Evolutionary conservation across 2,888 invertebrate species (phyloP).

Genomic region (Orthosia gothica): DNA sequence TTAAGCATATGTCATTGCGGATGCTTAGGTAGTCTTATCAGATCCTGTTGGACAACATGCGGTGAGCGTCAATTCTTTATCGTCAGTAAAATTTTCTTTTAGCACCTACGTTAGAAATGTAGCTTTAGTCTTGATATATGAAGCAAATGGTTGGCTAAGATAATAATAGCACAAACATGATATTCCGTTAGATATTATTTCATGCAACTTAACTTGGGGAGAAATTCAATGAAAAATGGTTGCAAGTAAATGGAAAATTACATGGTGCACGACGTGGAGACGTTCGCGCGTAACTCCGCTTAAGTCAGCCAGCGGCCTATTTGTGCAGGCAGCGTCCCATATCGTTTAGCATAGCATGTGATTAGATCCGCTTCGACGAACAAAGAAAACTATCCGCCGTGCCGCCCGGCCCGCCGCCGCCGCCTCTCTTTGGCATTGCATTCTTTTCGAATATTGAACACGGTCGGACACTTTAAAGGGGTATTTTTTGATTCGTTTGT

Average conservation of each 20-base stretch:
- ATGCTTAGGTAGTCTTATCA: constrained; percentile 84
- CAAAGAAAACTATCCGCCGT: constrained; percentile 84
- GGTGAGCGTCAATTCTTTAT: constrained; percentile 79
- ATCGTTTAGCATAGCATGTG: constrained; percentile 82
- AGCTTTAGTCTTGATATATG: background rate
- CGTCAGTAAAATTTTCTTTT: constrained; percentile 74
- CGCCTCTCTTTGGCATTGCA: constrained; percentile 65
- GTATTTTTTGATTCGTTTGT: constrained; percentile 10
- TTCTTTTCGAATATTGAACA: constrained; percentile 78
- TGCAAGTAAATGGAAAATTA: constrained; percentile 2
- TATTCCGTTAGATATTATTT: background rate
- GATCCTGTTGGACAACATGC: constrained; percentile 84
- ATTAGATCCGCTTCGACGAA: constrained; percentile 80
- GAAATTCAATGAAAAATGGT: background rate
- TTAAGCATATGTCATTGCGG: constrained; percentile 87
- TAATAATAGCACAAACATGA: background rate
- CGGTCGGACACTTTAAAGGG: constrained; percentile 48
- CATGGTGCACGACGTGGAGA: background rate
- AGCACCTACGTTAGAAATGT: constrained; percentile 3
- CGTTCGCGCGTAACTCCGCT: background rate
- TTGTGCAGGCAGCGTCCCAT: constrained; percentile 27
- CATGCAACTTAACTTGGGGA: background rate
- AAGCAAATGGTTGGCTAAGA: background rate
- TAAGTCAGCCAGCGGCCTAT: constrained; percentile 1
- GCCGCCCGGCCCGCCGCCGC: constrained; percentile 33